Percentiles rank a stretch among this genome's conserved stretches.
phyloP scores from a whole-genome alignment of 2,113 vertebrate genomes.

The Apteryx owenii region DNA sequence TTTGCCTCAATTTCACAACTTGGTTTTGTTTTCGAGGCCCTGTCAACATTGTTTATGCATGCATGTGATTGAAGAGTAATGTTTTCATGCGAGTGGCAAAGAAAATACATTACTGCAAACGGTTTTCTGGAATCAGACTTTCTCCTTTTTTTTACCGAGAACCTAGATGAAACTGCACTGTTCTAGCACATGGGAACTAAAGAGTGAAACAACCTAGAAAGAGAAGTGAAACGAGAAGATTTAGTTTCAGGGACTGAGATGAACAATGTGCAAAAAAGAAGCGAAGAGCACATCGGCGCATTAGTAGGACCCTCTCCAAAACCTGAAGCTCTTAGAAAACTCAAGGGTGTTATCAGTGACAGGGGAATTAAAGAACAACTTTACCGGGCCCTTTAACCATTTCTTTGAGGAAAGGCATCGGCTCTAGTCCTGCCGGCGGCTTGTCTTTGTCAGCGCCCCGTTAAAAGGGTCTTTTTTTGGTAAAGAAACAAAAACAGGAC shows the following conservation, averaged over 20 bases:
- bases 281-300: background rate
- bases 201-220: background rate
- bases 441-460: background rate
- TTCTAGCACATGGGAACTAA: constrained; percentile 37
- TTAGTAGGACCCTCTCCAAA: background rate
- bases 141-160: background rate
- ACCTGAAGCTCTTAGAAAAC: background rate
- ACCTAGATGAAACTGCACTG: constrained; percentile 32
- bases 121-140: constrained; percentile 24
- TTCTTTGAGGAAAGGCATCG: background rate
- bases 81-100: background rate
- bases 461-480: background rate
- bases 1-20: constrained; percentile 46
- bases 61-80: background rate
- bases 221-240: constrained; percentile 50
- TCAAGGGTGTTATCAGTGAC: background rate
- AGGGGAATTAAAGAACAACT: background rate
- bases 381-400: background rate
- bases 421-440: background rate
- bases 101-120: constrained; percentile 29
- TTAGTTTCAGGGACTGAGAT: constrained; percentile 2
- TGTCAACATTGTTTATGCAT: constrained; percentile 49
- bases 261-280: background rate
- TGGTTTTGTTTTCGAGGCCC: constrained; percentile 31
- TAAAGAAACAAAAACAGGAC: background rate